Evolutionary conservation across 37 sponge, comb jelly and placozoan species (phyloP), one percentile per base, ranked within the genome.

Genomic region (Bolinopsis microptera): DNA sequence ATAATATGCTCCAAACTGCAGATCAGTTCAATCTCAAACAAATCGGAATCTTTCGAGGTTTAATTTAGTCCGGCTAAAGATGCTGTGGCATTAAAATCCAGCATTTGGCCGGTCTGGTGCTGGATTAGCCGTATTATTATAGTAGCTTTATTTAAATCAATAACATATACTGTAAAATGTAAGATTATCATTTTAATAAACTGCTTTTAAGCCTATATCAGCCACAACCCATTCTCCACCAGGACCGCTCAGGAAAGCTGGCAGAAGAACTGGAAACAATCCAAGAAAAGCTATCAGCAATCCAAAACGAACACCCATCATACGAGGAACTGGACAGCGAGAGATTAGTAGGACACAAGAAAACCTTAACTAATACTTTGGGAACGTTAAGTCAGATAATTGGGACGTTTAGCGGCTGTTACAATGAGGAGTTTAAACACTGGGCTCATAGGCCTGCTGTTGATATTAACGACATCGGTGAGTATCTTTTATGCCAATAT

Each of bases 361-460:
- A 41, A 27, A 86, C 90, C 1, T 22, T 40, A n/a, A 24, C 30
- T 24, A 28, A 86, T 24, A 86, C 90, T 1, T 25, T 86, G 90
- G 35, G 35, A 21, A 86, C 90, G 0, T 25, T 86, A 48, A 86
- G 24, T 39, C 90, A 86, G 90, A 86, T 86, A 24, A 21, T 86
- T 16, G 36, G 35, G 0, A 86, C 90, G 8, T 86, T 86, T 34
- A 41, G 36, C 3, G 61, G 18, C 5, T 86, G 90, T 34, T 86
- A 86, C 26, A 38, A 39, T 40, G 90, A 86, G 90, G 90, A 86
- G 27, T 86, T 86, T 27, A 86, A 23, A 86, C 90, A 86, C 28
- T 86, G 90, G 90, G 36, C 25, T 86, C 48, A 86, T 40, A 9
- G 90, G 39, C 90, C 90, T 24, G 24, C 41, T 25, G 61, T 86